phyloP scores from a whole-genome alignment of 2,113 vertebrate genomes.

The Chloebia gouldiae region DNA sequence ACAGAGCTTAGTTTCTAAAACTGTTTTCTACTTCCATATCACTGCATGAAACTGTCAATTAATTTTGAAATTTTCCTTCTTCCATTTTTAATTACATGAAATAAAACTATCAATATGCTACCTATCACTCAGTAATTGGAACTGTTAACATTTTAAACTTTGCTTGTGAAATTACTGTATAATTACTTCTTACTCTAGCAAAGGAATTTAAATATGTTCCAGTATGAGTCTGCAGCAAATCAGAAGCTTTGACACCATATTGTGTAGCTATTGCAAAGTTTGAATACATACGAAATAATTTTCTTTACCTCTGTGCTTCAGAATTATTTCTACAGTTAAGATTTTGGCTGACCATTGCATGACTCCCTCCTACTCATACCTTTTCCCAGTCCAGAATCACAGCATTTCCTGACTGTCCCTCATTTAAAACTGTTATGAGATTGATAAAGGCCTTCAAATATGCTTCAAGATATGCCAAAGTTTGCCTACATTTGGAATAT shows the following conservation, averaged over 20 bases:
- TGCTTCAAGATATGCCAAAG: not conserved
- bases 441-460: slow-evolving; percentile 23
- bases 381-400: not conserved
- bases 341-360: not conserved
- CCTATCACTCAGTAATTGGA: not conserved
- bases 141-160: not conserved
- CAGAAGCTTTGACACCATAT: not conserved
- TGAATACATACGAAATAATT: not conserved
- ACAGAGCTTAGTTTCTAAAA: slow-evolving; percentile 4
- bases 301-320: not conserved
- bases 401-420: not conserved
- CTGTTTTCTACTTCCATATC: not conserved
- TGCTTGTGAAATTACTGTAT: slow-evolving; percentile 9
- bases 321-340: not conserved
- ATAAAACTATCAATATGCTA: slow-evolving; percentile 7
- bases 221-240: not conserved
- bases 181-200: not conserved
- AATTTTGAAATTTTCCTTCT: slow-evolving; percentile 10
- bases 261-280: not conserved
- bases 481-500: slow-evolving; percentile 32
- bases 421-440: slow-evolving; percentile 34
- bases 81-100: not conserved
- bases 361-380: not conserved
- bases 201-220: slow-evolving; percentile 2
- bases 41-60: not conserved